Evolutionary conservation across 2,113 vertebrate genomes (phyloP), one percentile per base, ranked within the genome.

Genomic region (Zosterops lateralis): DNA sequence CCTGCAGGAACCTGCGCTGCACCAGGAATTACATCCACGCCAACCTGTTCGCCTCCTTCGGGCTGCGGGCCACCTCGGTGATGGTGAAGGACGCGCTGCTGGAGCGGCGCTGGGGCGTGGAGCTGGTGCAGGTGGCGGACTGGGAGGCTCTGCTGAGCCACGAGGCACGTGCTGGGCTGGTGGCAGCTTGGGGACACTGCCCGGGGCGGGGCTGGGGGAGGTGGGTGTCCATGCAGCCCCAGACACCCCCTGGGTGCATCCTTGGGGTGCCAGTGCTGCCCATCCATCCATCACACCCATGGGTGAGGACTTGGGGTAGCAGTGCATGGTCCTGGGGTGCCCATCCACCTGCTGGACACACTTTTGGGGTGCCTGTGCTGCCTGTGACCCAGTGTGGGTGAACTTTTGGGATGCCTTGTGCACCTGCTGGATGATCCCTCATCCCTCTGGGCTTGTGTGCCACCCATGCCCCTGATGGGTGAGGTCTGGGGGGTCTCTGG

Each of bases 31-130:
- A 97, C 95, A 98, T 98, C 91, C 98, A 98, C 1, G 97, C 97
- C 81, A 98, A 99, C 94, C 98, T 99, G 70, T 98, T 98, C 7
- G 95, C 98, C 91, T 98, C 98, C 60, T 98, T 99, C 12, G 98
- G 98, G 73, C 97, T 99, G 91, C 97, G 98, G 57, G 98, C 98
- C 0, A 81, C 98, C 42, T 98, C 98, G 0, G 97, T 99, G 78
- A 98, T 98, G 15, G 90, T 98, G 51, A 98, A 98, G 87, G 98
- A 99, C 10, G 96, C 95, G 3, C 96, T 98, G 95, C 89, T 98
- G 89, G 98, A 98, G 79, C 97, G 87, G 74, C 97, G 95, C 92
- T 98, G 98, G 98, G 97, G 97, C 54, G 87, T 91, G 70, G 94
- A 98, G 88, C 97, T 98, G 95, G 47, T 95, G 42, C 96, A 89